These are phyloP conservation scores for Buathra laborator DNA, from an alignment of 2,888 invertebrate species.

Conservation along the genomic window DNA sequence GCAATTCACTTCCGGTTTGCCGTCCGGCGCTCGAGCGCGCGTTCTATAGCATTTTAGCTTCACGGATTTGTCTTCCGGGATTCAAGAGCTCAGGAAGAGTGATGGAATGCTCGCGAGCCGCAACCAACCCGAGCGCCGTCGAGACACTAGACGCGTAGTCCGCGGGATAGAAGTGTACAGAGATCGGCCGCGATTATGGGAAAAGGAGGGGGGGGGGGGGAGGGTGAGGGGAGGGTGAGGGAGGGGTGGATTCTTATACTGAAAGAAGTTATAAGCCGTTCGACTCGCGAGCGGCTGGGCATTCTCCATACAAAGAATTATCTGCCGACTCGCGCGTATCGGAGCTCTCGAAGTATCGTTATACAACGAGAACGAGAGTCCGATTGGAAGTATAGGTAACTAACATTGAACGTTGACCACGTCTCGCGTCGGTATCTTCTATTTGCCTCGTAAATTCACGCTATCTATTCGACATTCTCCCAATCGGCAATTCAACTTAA, in stretches of 20 bases:
- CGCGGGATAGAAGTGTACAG: not conserved
- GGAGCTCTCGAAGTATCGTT: conserved; percentile 43
- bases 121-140: not conserved
- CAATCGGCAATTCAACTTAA: not conserved
- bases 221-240: not conserved
- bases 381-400: conserved; percentile 33
- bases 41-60: conserved; percentile 21
- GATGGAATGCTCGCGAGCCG: conserved; percentile 41
- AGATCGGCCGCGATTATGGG: not conserved
- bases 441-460: conserved; percentile 11
- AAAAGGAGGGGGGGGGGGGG: no score
- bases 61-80: conserved; percentile 57
- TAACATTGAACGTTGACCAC: conserved; percentile 67
- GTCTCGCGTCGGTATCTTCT: conserved; percentile 51
- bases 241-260: conserved; percentile 26
- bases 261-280: conserved; percentile 51
- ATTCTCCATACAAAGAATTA: conserved; percentile 54
- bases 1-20: conserved; percentile 56
- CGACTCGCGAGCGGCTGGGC: conserved; percentile 28
- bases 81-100: conserved; percentile 49
- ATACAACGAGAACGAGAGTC: conserved; percentile 53
- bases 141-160: not conserved
- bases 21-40: conserved; percentile 46
- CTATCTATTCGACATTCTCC: not conserved
- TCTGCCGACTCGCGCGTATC: conserved; percentile 40